Evolutionary conservation across 2,113 vertebrate genomes (phyloP).

Genomic region (Dunckerocampus dactyliophorus): DNA sequence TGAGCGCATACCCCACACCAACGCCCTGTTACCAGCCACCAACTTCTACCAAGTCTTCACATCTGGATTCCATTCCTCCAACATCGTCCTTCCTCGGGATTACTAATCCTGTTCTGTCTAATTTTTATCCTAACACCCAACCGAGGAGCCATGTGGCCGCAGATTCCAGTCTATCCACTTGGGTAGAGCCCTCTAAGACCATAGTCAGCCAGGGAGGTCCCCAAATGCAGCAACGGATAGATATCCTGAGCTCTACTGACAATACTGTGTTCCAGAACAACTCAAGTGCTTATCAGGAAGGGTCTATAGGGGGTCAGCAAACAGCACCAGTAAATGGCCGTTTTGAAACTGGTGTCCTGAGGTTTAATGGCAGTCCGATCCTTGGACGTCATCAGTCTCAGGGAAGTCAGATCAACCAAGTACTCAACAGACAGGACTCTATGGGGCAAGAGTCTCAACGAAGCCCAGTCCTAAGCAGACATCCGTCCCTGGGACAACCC

Average conservation of each 20-base stretch:
- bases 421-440: conserved; percentile 53
- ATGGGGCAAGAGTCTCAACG: conserved; percentile 48
- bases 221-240: conserved; percentile 74
- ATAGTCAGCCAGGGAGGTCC: conserved; percentile 72
- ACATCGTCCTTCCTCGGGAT: conserved; percentile 55
- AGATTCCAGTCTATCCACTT: conserved; percentile 46
- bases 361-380: conserved; percentile 55
- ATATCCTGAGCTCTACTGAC: conserved; percentile 73
- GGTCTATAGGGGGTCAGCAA: conserved; percentile 30
- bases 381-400: conserved; percentile 50
- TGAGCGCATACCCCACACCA: conserved; percentile 59
- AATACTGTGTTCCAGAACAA: conserved; percentile 74
- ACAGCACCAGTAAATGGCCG: conserved; percentile 52
- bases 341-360: conserved; percentile 36
- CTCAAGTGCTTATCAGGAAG: conserved; percentile 53
- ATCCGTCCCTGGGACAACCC: conserved; percentile 57
- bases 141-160: conserved; percentile 49
- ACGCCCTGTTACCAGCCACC: conserved; percentile 58
- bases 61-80: conserved; percentile 76
- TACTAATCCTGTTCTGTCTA: conserved; percentile 61
- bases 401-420: conserved; percentile 55
- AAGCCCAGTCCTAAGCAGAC: conserved; percentile 65
- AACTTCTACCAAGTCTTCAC: conserved; percentile 57
- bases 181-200: conserved; percentile 63
- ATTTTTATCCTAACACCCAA: conserved; percentile 53